A percentile compares a stretch with the other conserved stretches of the same genome.
Conservation (phyloP, 2,113 vertebrate genomes). For the Sapayoa aenigma region DNA sequence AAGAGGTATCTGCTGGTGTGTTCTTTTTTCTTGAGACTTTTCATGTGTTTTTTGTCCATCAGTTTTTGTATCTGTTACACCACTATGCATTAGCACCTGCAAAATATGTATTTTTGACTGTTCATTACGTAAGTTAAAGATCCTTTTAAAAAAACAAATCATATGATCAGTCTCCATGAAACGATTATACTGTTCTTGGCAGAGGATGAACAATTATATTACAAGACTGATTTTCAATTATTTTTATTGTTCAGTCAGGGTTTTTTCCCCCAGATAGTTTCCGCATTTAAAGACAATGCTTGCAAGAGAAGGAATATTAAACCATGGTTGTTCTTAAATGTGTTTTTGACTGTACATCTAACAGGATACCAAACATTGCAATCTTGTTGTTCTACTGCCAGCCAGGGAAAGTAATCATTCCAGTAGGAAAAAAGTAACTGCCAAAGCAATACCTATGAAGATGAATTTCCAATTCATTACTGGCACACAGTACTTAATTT, state of each 20-base stretch:
- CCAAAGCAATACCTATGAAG: background rate
- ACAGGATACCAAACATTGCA: background rate
- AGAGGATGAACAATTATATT: background rate
- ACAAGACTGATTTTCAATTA: background rate
- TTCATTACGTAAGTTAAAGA: background rate
- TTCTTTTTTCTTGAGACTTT: constrained; percentile 79
- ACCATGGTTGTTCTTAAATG: background rate
- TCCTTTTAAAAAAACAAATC: background rate
- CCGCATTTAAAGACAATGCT: background rate
- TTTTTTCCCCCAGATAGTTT: background rate
- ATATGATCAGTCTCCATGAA: background rate
- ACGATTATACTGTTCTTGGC: background rate
- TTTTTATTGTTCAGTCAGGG: background rate
- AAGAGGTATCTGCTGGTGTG: constrained; percentile 83
- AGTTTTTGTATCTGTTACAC: constrained; percentile 77
- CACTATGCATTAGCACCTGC: constrained; percentile 83
- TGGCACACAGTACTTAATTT: background rate
- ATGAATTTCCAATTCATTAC: background rate
- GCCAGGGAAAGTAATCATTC: background rate
- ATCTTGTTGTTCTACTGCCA: background rate
- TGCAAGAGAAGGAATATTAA: background rate
- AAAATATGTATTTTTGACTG: constrained; percentile 2
- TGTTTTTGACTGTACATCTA: background rate
- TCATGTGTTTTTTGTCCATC: constrained; percentile 76
- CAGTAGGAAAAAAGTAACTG: background rate